A percentile compares a stretch with the other conserved stretches of the same genome.
Evolutionary conservation across 2,797 vertebrate species (phyloP).

Genomic region (Sciurus vulgaris): DNA sequence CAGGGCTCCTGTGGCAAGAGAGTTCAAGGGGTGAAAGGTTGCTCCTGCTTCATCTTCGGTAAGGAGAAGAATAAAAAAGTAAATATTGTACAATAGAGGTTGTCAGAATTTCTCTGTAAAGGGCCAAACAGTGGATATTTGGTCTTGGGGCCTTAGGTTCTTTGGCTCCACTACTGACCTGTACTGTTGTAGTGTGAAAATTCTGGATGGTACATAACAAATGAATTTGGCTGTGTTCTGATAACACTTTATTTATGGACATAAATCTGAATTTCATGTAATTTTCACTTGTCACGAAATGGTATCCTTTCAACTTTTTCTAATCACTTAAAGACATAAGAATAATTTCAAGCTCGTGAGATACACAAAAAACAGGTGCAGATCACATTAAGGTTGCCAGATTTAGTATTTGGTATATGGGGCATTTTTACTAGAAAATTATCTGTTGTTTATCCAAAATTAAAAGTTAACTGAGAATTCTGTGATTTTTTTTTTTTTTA

Average conservation of each 20-base stretch:
- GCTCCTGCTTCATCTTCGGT: neutral
- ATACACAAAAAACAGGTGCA: neutral
- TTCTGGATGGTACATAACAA: neutral
- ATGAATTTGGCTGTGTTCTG: neutral
- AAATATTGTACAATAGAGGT: neutral
- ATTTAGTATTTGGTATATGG: slow-evolving; percentile 26
- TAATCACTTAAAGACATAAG: neutral
- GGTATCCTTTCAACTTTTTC: neutral
- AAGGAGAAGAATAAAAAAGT: neutral
- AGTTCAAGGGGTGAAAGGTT: neutral
- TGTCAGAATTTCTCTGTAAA: neutral
- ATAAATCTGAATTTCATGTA: neutral
- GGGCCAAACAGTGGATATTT: neutral
- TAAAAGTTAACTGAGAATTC: neutral
- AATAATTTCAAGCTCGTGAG: neutral
- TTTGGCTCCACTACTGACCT: neutral
- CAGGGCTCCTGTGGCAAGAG: neutral
- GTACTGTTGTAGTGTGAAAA: neutral
- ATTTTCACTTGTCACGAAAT: slow-evolving; percentile 11
- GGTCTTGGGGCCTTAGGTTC: neutral
- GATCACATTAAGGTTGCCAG: neutral
- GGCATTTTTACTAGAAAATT: neutral
- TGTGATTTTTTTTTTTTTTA: neutral
- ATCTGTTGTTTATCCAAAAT: slow-evolving; percentile 45
- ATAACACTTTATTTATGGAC: neutral